Conservation (phyloP, 2,888 invertebrate species). For the Epinotia nisella region DNA sequence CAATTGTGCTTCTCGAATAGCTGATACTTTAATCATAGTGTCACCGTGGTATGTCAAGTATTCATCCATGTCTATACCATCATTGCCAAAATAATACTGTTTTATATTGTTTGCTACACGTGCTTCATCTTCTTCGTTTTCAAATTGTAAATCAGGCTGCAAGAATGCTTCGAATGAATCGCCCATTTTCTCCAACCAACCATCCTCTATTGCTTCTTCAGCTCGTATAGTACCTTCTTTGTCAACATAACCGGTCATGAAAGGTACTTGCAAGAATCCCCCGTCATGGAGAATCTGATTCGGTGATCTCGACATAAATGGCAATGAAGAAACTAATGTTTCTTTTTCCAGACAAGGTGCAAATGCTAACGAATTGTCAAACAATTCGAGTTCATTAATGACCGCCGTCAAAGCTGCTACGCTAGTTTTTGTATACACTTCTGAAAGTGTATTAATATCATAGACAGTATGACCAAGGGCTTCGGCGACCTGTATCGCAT, state of each 20-base stretch:
- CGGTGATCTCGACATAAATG: slow-evolving; percentile 69
- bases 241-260: slow-evolving; percentile 73
- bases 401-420: slow-evolving; percentile 69
- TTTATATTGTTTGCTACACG: slow-evolving; percentile 58
- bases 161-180: slow-evolving; percentile 66
- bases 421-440: slow-evolving; percentile 65
- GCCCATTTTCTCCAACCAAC: slow-evolving; percentile 72
- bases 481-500: slow-evolving; percentile 70
- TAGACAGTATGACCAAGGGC: slow-evolving; percentile 68
- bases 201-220: slow-evolving; percentile 59
- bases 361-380: slow-evolving; percentile 73
- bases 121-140: slow-evolving; percentile 54
- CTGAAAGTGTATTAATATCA: slow-evolving; percentile 61
- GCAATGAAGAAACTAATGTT: slow-evolving; percentile 54
- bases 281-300: slow-evolving; percentile 59
- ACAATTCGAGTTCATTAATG: slow-evolving; percentile 72
- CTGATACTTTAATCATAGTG: slow-evolving; percentile 72
- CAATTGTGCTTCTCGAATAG: slow-evolving; percentile 66
- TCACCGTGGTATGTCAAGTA: slow-evolving; percentile 73
- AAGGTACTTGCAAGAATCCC: slow-evolving; percentile 66
- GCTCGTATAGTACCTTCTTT: slow-evolving; percentile 74
- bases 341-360: slow-evolving; percentile 74
- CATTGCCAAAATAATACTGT: slow-evolving; percentile 62
- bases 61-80: slow-evolving; percentile 54
- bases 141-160: slow-evolving; percentile 69